phyloP scores from a whole-genome alignment of 2,113 vertebrate species.

The Centropus unirufus region DNA sequence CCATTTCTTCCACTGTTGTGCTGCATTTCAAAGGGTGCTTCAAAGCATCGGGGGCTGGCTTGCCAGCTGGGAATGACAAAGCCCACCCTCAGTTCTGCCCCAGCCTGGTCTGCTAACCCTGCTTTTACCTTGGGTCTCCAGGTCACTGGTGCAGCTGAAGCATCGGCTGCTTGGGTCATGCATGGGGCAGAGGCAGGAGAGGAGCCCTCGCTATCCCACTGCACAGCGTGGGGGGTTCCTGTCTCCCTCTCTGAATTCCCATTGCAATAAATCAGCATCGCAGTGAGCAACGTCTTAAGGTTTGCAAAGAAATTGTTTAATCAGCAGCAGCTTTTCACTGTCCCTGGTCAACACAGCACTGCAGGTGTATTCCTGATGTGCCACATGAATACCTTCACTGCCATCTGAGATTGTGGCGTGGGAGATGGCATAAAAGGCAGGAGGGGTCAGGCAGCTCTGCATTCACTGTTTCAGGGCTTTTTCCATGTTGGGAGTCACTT shows the following conservation, averaged over 20 bases:
- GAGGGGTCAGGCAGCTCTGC: not conserved
- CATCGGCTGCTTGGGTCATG: not conserved
- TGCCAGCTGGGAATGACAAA: not conserved
- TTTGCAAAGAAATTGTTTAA: not conserved
- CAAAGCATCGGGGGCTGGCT: no score
- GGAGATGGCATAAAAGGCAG: not conserved
- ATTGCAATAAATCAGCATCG: rapidly evolving
- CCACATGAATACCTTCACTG: not conserved
- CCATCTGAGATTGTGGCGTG: not conserved
- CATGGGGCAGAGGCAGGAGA: not conserved
- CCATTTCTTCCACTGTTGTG: no score
- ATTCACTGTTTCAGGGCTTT: not conserved
- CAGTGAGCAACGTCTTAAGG: not conserved
- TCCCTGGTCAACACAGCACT: not conserved
- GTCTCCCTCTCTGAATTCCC: not conserved
- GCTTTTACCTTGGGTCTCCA: not conserved
- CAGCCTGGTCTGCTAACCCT: not conserved
- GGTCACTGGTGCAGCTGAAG: not conserved
- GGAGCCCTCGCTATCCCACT: not conserved
- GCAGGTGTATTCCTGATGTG: not conserved
- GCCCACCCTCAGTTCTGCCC: not conserved
- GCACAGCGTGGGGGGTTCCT: rapidly evolving
- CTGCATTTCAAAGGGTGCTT: not conserved
- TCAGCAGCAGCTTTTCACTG: not conserved
- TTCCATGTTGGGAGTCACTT: rapidly evolving